Evolutionary conservation across 2,797 vertebrate species (phyloP).

Genomic region (Channa striata): DNA sequence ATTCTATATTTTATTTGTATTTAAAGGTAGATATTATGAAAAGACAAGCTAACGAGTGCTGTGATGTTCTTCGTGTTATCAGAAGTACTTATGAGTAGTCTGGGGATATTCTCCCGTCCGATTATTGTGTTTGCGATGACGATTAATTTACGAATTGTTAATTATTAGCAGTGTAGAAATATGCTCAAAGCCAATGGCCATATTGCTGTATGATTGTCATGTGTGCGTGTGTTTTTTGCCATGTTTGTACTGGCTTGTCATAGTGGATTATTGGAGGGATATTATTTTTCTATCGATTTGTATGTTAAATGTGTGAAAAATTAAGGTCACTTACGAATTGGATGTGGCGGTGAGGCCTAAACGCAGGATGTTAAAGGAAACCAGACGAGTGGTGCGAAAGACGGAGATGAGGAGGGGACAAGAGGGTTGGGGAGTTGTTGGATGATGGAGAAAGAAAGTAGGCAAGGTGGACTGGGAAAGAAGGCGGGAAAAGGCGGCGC

Average conservation of each 20-base stretch:
- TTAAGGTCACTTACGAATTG: slow-evolving; percentile 61
- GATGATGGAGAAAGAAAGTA: slow-evolving; percentile 72
- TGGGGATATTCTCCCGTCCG: slow-evolving; percentile 80
- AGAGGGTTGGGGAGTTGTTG: slow-evolving; percentile 23
- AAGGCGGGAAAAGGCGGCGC: slow-evolving; percentile 47
- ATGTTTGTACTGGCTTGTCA: slow-evolving; percentile 79
- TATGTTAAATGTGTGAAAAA: slow-evolving; percentile 73
- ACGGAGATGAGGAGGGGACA: slow-evolving; percentile 36
- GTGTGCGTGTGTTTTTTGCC: slow-evolving; percentile 68
- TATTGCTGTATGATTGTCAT: slow-evolving; percentile 81
- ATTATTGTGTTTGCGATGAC: slow-evolving; percentile 81
- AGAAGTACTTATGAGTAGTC: slow-evolving; percentile 84
- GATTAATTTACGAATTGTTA: slow-evolving; percentile 78
- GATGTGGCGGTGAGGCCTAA: slow-evolving; percentile 29
- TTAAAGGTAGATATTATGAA: slow-evolving; percentile 86
- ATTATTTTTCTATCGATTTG: slow-evolving; percentile 82
- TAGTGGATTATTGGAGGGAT: slow-evolving; percentile 82
- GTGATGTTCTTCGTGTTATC: slow-evolving; percentile 83
- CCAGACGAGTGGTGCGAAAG: slow-evolving; percentile 3
- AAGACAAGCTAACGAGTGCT: slow-evolving; percentile 87
- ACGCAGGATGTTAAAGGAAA: slow-evolving; percentile 29
- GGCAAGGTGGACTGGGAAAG: slow-evolving; percentile 30
- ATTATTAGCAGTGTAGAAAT: slow-evolving; percentile 83
- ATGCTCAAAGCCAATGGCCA: slow-evolving; percentile 81
- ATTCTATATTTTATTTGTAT: slow-evolving; percentile 89